Evolutionary conservation across 2,113 vertebrate genomes (phyloP).

Genomic region (Thermophis baileyi): DNA sequence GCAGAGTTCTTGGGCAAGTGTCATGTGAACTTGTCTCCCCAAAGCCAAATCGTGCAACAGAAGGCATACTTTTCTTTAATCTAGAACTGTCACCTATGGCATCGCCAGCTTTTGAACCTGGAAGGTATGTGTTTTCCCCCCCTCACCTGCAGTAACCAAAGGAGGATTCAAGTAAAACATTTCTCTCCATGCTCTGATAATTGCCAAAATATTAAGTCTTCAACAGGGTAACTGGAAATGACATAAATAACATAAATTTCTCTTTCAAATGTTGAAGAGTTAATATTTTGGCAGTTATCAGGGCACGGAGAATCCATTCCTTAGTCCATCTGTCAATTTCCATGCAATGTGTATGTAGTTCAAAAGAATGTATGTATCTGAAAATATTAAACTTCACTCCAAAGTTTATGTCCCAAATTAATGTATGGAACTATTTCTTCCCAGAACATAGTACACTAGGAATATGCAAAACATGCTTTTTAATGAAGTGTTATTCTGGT

Average conservation of each 20-base stretch:
- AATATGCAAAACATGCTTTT: background rate
- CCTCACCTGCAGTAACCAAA: background rate
- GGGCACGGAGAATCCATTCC: background rate
- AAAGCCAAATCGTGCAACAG: slow-evolving; percentile 88
- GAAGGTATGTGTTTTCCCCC: slow-evolving; percentile 73
- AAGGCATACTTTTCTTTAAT: slow-evolving; percentile 93
- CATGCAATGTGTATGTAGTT: background rate
- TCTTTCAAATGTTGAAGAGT: background rate
- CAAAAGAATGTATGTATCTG: background rate
- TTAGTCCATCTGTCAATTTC: background rate
- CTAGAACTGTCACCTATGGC: slow-evolving; percentile 95
- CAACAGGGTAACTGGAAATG: background rate
- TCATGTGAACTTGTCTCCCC: slow-evolving; percentile 92
- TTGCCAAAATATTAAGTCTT: no score
- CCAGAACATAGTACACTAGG: background rate
- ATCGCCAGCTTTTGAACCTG: slow-evolving; percentile 88
- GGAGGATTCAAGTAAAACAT: background rate
- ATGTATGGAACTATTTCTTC: background rate
- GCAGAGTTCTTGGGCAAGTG: slow-evolving; percentile 92
- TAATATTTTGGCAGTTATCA: background rate
- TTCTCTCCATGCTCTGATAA: background rate
- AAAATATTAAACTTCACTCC: background rate
- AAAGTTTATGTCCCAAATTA: background rate
- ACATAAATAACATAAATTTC: background rate
- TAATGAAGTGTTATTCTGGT: background rate